A percentile compares a stretch with the other conserved stretches of the same genome.
Conservation (phyloP, 1,140 invertebrate species). For the Pseudomyrmex cubaensis region DNA sequence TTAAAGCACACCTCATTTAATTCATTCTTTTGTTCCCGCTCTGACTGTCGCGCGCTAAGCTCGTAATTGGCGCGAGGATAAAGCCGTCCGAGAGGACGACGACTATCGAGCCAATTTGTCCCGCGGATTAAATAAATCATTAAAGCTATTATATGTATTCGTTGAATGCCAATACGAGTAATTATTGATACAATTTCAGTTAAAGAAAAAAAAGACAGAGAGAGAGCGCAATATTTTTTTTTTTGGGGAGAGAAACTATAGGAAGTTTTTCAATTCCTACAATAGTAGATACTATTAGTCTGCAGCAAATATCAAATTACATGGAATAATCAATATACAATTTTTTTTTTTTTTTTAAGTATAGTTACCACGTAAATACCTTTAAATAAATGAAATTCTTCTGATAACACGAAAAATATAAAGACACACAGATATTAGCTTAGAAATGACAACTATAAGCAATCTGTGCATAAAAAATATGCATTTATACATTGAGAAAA, state of each 20-base stretch:
- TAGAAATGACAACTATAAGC: too few relatives aligned
- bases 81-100: neutral
- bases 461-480: too few relatives aligned
- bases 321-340: neutral
- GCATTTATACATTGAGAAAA: too few relatives aligned
- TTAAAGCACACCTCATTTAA: slow-evolving; percentile 45
- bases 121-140: slow-evolving; percentile 45
- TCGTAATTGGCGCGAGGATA: slow-evolving; percentile 45
- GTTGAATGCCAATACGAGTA: slow-evolving; percentile 7
- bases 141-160: slow-evolving; percentile 1
- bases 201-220: neutral
- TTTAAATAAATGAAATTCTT: neutral
- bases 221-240: slow-evolving; percentile 2
- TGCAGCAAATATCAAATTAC: slow-evolving; percentile 4
- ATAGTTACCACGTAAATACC: neutral
- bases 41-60: slow-evolving; percentile 34
- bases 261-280: neutral
- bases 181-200: slow-evolving; percentile 23
- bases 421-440: too few relatives aligned
- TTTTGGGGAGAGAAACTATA: neutral
- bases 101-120: slow-evolving; percentile 23
- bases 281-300: neutral
- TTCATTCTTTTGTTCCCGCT: slow-evolving; percentile 29
- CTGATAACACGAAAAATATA: too few relatives aligned
- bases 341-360: too few relatives aligned